phyloP scores from a whole-genome alignment of 1,140 invertebrate species.

The Rhyzopertha dominica region DNA sequence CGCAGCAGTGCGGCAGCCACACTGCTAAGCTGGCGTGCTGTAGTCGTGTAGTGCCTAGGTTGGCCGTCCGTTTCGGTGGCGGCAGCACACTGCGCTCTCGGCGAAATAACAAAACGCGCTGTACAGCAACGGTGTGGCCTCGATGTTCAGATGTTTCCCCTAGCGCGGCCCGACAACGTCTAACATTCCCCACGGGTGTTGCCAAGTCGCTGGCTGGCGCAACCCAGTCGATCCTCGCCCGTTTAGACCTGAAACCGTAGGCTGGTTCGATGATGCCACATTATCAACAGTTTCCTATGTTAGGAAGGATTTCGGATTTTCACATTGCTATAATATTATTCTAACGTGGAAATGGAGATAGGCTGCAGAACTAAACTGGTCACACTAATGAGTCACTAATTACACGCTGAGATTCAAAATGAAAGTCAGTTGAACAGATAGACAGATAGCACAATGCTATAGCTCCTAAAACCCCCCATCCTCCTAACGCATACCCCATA shows the following conservation, averaged over 20 bases:
- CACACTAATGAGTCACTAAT: no score
- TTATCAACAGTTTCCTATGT: conserved; percentile 5
- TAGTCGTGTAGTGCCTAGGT: conserved; percentile 28
- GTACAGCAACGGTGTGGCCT: conserved; percentile 31
- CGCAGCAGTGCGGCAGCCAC: conserved; percentile 23
- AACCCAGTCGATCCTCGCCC: neutral
- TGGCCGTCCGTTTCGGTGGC: conserved; percentile 21
- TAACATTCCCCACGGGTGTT: conserved; percentile 33
- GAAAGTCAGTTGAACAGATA: no score
- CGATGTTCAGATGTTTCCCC: conserved; percentile 37
- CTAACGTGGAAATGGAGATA: conserved; percentile 12
- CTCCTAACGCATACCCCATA: no score
- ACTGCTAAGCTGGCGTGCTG: conserved; percentile 34
- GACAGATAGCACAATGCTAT: no score
- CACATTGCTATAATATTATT: conserved; percentile 11
- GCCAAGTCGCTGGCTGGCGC: conserved; percentile 17
- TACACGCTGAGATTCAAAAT: no score
- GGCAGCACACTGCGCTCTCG: conserved; percentile 26
- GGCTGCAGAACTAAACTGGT: conserved; percentile 4
- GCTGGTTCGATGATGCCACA: conserved; percentile 11
- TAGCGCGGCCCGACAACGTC: conserved; percentile 37
- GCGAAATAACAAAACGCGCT: conserved; percentile 15
- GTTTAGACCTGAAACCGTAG: conserved; percentile 6
- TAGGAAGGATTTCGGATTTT: conserved; percentile 1
- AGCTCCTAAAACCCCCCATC: no score